These are phyloP conservation scores for Tachypleus tridentatus DNA, from an alignment of 1,140 invertebrate genomes.

Conservation along the genomic window DNA sequence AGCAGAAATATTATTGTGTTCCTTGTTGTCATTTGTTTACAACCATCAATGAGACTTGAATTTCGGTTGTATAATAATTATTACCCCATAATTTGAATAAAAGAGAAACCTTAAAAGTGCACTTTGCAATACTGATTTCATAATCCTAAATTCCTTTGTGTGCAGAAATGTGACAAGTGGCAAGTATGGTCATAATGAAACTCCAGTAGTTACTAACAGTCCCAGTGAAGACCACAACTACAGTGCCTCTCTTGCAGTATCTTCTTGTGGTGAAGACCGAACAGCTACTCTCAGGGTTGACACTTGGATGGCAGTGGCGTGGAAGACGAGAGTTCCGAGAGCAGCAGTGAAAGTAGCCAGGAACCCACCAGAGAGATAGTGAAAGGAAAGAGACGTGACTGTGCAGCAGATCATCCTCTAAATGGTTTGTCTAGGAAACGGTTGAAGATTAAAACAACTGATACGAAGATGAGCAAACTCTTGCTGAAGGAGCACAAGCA, in stretches of 20 bases:
- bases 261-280: constrained; percentile 1
- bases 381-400: constrained; percentile 31
- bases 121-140: too few species aligned
- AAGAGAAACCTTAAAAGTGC: too few species aligned
- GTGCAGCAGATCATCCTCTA: constrained; percentile 43
- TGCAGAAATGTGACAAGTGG: too few species aligned
- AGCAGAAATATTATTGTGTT: too few species aligned
- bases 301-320: constrained; percentile 24
- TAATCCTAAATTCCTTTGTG: too few species aligned
- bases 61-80: too few species aligned
- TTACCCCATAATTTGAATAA: too few species aligned
- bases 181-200: neutral
- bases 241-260: constrained; percentile 31
- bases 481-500: constrained; percentile 64
- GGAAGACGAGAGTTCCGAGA: constrained; percentile 4
- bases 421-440: neutral
- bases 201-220: constrained; percentile 52
- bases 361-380: constrained; percentile 1
- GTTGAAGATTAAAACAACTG: constrained; percentile 9
- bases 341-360: neutral
- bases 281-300: constrained; percentile 23
- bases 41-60: too few species aligned
- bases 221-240: constrained; percentile 71
- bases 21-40: too few species aligned
- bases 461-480: constrained; percentile 54